These are phyloP conservation scores for Pseudachorutes palmiensis DNA, from an alignment of 1,140 invertebrate species.

Conservation along the genomic window DNA sequence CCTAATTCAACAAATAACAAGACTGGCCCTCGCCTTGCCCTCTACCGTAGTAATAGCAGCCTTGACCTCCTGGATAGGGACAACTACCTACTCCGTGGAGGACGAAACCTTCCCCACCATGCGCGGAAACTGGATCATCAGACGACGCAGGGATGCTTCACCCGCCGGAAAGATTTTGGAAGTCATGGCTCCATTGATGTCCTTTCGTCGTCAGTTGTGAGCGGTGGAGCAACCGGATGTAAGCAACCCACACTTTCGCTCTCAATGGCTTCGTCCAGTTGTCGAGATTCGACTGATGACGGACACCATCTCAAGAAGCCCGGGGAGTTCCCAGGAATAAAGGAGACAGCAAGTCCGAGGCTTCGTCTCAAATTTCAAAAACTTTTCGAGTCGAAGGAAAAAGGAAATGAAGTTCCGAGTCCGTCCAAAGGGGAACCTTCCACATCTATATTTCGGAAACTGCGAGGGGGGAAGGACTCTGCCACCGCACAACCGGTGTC, in stretches of 20 bases:
- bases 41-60: conserved; percentile 35
- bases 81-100: conserved; percentile 28
- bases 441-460: conserved; percentile 27
- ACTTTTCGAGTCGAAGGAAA: conserved; percentile 3
- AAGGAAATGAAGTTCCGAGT: conserved; percentile 12
- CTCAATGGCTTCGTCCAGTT: conserved; percentile 40
- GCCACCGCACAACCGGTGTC: not conserved
- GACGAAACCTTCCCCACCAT: conserved; percentile 2
- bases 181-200: conserved; percentile 61
- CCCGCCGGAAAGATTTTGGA: conserved; percentile 51
- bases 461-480: conserved; percentile 28
- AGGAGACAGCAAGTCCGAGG: conserved; percentile 57
- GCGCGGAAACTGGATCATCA: conserved; percentile 12
- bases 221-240: conserved; percentile 39
- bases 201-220: conserved; percentile 50
- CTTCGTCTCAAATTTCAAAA: conserved; percentile 58
- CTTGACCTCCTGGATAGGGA: conserved; percentile 34
- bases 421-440: conserved; percentile 38
- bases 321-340: conserved; percentile 42
- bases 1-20: conserved; percentile 16
- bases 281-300: conserved; percentile 57
- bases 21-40: conserved; percentile 32
- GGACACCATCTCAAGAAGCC: conserved; percentile 54
- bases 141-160: conserved; percentile 26
- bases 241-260: conserved; percentile 26